Evolutionary conservation across 2,797 vertebrate species (phyloP), one percentile per base, ranked within the genome.

Genomic region (Sebastes alutus): DNA sequence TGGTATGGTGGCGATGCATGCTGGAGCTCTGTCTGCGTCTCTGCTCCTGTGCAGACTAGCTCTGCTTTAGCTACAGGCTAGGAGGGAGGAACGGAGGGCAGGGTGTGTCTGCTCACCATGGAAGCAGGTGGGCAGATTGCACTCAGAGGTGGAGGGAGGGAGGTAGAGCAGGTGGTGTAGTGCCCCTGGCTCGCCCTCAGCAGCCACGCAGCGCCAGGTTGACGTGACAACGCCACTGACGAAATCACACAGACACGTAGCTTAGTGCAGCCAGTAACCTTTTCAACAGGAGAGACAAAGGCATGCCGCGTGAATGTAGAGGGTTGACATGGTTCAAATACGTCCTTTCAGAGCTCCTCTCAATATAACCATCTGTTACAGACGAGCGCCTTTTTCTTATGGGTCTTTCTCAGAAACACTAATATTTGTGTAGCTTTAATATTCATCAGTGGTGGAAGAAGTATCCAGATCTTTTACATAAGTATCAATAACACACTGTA

Each of bases 91-190:
- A 84, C 66, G 23, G 63, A 72, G 75, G 78, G 68, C 75, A 88
- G 92, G 92, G 93, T 91, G 93, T 93, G 93, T 90, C 89, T 87
- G 84, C 68, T 86, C 63, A 82, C 77, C 85, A 83, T 84, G 81
- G 74, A 84, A 84, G 88, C 93, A 94, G 94, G 92, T 95, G 92
- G 77, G 89, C 63, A 85, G 81, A 83, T 68, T 78, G 82, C 82
- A 55, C 69, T 76, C 42, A 63, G 78, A 85, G 86, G 89, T 77
- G 70, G 42, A 25, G 18, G 58, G 14, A 32, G 65, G 70, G 56
- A 35, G 69, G 65, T 7, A 23, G 80, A 88, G 88, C 85, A 90
- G 93, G 90, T 93, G 92, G 77, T 75, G 86, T 18, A 25, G 73
- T 70, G 88, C 78, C 56, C 68, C 75, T 74, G 83, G 76, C 78